Evolutionary conservation across 1,140 invertebrate species (phyloP).

Genomic region (Drosophila ficusphila): DNA sequence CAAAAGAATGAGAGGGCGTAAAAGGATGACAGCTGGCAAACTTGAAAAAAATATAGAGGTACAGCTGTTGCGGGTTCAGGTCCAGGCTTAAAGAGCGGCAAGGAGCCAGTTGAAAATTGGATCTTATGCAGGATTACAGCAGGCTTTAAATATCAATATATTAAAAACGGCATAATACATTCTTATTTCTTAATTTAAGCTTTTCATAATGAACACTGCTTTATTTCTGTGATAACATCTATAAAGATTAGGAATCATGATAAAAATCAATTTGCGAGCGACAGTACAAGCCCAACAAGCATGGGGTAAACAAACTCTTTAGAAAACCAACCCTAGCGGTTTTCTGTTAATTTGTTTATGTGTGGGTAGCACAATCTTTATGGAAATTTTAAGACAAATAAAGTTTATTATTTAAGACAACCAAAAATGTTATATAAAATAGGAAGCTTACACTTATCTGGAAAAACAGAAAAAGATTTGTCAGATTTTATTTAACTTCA

Average conservation of each 20-base stretch:
- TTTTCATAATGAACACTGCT: not conserved
- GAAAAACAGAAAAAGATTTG: too few relatives aligned
- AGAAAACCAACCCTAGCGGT: not conserved
- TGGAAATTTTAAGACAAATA: too few relatives aligned
- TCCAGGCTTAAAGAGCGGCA: not conserved
- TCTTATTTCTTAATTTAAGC: not conserved
- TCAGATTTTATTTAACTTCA: too few relatives aligned
- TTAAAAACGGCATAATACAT: too few relatives aligned
- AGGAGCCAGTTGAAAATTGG: not conserved
- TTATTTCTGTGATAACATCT: not conserved
- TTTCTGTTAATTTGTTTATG: not conserved
- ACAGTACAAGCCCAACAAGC: not conserved
- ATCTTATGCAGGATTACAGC: constrained; percentile 13
- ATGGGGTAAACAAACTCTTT: not conserved
- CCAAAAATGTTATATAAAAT: too few relatives aligned
- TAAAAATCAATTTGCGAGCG: not conserved
- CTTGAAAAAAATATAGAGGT: not conserved
- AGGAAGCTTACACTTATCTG: too few relatives aligned
- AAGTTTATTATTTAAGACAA: too few relatives aligned
- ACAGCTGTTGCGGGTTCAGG: constrained; percentile 8
- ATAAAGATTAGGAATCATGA: not conserved
- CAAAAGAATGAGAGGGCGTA: too few relatives aligned
- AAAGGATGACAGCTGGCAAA: not conserved
- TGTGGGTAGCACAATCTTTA: not conserved
- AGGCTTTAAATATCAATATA: too few relatives aligned